Evolutionary conservation across 2,113 vertebrate species (phyloP).

Genomic region (Ameiurus melas): DNA sequence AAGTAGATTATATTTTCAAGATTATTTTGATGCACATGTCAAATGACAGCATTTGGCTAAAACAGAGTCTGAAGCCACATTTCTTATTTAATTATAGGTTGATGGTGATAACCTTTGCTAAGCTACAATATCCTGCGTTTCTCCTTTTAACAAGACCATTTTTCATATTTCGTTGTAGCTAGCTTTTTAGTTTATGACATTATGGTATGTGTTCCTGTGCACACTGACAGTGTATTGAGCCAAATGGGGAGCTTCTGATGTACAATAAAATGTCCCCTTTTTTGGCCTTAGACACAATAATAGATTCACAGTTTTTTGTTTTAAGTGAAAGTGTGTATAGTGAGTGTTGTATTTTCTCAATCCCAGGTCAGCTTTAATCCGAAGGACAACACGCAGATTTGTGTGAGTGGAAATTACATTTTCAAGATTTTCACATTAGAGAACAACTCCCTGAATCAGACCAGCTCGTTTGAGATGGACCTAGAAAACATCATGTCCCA

Average conservation of each 20-base stretch:
- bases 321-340: too few relatives aligned
- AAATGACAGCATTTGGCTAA: neutral
- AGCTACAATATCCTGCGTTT: too few relatives aligned
- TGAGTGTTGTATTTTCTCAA: neutral
- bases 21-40: neutral
- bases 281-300: neutral
- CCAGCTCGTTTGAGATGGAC: constrained; percentile 78
- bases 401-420: constrained; percentile 81
- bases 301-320: too few relatives aligned
- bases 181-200: neutral
- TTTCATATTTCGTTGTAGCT: too few relatives aligned
- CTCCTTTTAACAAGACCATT: too few relatives aligned
- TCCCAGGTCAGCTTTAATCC: constrained; percentile 90
- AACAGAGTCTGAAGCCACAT: too few relatives aligned
- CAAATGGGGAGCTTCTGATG: neutral
- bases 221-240: too few relatives aligned
- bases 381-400: constrained; percentile 82
- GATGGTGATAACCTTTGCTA: too few relatives aligned
- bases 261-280: too few relatives aligned
- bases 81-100: too few relatives aligned
- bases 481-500: constrained; percentile 82
- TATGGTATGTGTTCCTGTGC: neutral
- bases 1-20: too few relatives aligned
- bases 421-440: constrained; percentile 84
- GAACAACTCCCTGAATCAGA: constrained; percentile 81